phyloP scores from a whole-genome alignment of 1,140 invertebrate genomes.

The Pseudomyrmex concolor region DNA sequence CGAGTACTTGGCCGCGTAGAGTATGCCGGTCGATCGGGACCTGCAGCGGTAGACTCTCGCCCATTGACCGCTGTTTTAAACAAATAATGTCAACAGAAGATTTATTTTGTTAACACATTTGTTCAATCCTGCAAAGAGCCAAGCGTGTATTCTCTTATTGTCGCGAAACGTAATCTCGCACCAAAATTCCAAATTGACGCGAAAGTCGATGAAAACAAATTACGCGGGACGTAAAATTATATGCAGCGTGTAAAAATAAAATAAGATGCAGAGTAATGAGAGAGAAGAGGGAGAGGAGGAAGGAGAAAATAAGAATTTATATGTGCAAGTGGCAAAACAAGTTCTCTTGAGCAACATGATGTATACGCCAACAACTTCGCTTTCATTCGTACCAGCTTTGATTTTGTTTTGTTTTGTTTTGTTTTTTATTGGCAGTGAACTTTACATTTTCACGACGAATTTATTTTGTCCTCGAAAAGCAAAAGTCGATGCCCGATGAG shows the following conservation, averaged over 20 bases:
- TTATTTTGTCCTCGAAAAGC: constrained; percentile 28
- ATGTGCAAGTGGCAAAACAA: neutral
- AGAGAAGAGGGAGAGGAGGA: neutral
- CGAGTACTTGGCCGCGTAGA: constrained; percentile 92
- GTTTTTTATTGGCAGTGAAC: constrained; percentile 8
- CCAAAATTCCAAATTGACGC: neutral
- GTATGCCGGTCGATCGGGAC: constrained; percentile 86
- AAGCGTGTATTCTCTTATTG: neutral
- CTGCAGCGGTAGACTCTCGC: constrained; percentile 90
- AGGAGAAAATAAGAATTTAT: too few relatives aligned
- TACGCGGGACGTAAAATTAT: neutral
- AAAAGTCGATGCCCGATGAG: constrained; percentile 12
- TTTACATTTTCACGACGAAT: constrained; percentile 30
- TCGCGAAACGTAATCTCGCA: neutral
- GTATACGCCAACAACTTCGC: neutral
- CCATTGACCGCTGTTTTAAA: constrained; percentile 89
- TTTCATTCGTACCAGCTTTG: neutral
- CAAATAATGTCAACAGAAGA: constrained; percentile 38
- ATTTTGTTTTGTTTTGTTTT: neutral
- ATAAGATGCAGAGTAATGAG: neutral
- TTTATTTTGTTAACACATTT: constrained; percentile 23
- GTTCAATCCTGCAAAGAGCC: neutral
- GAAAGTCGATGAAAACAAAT: constrained; percentile 21
- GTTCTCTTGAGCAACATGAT: neutral
- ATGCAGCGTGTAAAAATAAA: neutral